Conservation (phyloP, 2,888 invertebrate species). For the Drosophila engyochracea region DNA sequence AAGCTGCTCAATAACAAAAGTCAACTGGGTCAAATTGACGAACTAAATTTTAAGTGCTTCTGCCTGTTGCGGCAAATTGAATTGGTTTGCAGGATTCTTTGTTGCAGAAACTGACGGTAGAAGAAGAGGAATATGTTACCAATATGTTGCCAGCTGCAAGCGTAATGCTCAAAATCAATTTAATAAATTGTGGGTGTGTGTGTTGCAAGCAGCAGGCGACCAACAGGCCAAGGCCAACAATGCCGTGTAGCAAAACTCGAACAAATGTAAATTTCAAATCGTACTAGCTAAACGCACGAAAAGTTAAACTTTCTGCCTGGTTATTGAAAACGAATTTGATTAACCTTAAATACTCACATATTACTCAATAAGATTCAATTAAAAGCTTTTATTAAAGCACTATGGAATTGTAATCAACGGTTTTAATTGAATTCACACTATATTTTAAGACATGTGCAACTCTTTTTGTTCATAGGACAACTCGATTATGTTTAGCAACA, state of each 20-base stretch:
- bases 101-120: not conserved
- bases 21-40: conserved; percentile 38
- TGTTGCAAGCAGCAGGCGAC: conserved; percentile 20
- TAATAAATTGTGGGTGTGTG: conserved; percentile 24
- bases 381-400: not conserved
- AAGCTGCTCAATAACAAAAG: not conserved
- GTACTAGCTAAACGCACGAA: not conserved
- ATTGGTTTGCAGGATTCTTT: conserved; percentile 51
- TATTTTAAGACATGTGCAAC: not conserved
- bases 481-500: not conserved
- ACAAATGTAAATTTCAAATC: conserved; percentile 42
- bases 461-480: not conserved
- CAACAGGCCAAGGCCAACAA: conserved; percentile 47
- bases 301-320: conserved; percentile 9
- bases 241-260: conserved; percentile 24
- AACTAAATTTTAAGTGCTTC: conserved; percentile 33
- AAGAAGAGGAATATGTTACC: not conserved
- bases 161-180: conserved; percentile 54
- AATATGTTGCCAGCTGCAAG: conserved; percentile 14
- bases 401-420: not conserved
- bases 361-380: not conserved
- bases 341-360: not conserved
- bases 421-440: not conserved
- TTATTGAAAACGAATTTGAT: not conserved
- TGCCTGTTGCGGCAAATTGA: conserved; percentile 59